phyloP scores from a whole-genome alignment of 2,888 invertebrate genomes.

The Nysson spinosus region DNA sequence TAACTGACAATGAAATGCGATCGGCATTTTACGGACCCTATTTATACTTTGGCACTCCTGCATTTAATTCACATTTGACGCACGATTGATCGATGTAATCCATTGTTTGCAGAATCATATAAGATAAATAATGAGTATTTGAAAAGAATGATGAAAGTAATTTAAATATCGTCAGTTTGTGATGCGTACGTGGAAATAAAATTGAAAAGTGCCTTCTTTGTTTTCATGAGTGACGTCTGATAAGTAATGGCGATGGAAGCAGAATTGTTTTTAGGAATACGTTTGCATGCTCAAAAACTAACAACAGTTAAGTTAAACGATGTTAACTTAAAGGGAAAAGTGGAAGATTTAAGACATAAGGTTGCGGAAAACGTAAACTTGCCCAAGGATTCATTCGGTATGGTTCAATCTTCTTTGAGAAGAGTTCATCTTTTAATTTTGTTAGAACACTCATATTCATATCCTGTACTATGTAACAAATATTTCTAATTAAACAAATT shows the following conservation, averaged over 20 bases:
- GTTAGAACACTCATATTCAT: too few species aligned
- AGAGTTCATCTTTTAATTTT: too few species aligned
- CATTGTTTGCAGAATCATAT: too few species aligned
- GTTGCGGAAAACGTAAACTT: slow-evolving; percentile 81
- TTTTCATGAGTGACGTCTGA: slow-evolving; percentile 2
- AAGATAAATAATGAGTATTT: too few species aligned
- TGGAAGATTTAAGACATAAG: slow-evolving; percentile 80
- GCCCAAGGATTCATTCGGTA: slow-evolving; percentile 81
- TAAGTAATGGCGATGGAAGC: slow-evolving; percentile 56
- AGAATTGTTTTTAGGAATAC: slow-evolving; percentile 77
- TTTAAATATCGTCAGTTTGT: neutral
- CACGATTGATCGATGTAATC: too few species aligned
- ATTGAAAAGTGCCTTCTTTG: slow-evolving; percentile 7
- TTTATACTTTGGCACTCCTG: too few species aligned
- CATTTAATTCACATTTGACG: too few species aligned
- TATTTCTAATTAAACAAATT: neutral
- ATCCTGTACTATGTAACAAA: neutral
- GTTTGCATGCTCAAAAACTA: slow-evolving; percentile 78
- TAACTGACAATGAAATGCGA: too few species aligned
- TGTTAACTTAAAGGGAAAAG: slow-evolving; percentile 81
- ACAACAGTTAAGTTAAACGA: slow-evolving; percentile 81
- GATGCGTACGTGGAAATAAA: slow-evolving; percentile 14
- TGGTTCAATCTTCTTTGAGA: too few species aligned
- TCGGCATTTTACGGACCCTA: too few species aligned
- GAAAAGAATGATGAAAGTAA: neutral